Conservation (phyloP, 1,140 invertebrate species). For the Neodiprion pinetum region DNA sequence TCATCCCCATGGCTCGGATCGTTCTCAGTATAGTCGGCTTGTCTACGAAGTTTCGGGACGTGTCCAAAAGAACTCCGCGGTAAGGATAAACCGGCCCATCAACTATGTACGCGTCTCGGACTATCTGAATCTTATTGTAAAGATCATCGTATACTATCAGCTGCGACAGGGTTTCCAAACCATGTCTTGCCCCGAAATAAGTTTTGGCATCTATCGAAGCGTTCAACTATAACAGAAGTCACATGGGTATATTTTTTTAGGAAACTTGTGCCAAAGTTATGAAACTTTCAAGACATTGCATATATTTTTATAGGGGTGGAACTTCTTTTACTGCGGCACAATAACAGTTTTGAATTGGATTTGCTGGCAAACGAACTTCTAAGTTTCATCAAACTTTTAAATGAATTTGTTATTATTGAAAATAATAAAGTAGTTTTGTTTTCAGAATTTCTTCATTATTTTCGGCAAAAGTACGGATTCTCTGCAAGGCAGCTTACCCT, state of each 20-base stretch:
- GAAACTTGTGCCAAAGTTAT: too few species aligned
- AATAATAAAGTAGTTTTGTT: too few species aligned
- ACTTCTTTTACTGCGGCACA: too few species aligned
- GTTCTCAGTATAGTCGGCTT: conserved; percentile 74
- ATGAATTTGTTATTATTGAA: too few species aligned
- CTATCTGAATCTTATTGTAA: conserved; percentile 66
- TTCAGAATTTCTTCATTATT: too few species aligned
- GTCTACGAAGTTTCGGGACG: conserved; percentile 76
- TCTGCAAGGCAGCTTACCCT: conserved; percentile 44
- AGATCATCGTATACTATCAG: conserved; percentile 76
- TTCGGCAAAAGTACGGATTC: too few species aligned
- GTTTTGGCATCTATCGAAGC: conserved; percentile 68
- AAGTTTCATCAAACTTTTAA: too few species aligned
- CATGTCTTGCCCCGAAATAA: conserved; percentile 80
- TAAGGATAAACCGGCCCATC: conserved; percentile 79
- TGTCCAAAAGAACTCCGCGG: conserved; percentile 80
- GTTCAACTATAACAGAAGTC: conserved; percentile 48
- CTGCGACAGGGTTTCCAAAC: conserved; percentile 79
- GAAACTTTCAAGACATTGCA: too few species aligned
- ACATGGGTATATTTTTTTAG: background rate
- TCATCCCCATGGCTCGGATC: conserved; percentile 80
- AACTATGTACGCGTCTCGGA: conserved; percentile 65
- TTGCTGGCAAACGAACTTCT: too few species aligned
- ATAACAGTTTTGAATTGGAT: too few species aligned
- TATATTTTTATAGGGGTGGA: too few species aligned